These are phyloP conservation scores for Eupithecia centaureata DNA, from an alignment of 2,888 invertebrate genomes.

Conservation along the genomic window DNA sequence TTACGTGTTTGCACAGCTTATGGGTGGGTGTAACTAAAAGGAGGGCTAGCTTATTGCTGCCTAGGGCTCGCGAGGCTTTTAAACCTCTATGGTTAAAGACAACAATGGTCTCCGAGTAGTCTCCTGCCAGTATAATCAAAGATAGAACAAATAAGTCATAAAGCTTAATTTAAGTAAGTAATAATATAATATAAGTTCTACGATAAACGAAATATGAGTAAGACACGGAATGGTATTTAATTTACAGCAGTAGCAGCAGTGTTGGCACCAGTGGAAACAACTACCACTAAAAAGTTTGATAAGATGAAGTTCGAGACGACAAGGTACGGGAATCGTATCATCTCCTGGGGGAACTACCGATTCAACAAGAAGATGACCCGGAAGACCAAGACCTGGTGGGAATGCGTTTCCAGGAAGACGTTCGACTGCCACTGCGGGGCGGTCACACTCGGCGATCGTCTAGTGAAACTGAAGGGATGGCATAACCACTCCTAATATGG, in stretches of 20 bases:
- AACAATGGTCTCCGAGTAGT: no score
- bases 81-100: no score
- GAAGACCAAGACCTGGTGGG: slow-evolving; percentile 74
- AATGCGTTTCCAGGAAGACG: slow-evolving; percentile 68
- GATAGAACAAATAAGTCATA: not conserved
- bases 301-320: slow-evolving; percentile 65
- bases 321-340: slow-evolving; percentile 69
- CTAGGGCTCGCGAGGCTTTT: no score
- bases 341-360: slow-evolving; percentile 72
- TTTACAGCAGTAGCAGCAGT: slow-evolving; percentile 11
- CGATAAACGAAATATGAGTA: not conserved
- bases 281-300: slow-evolving; percentile 23
- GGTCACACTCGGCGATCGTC: slow-evolving; percentile 66
- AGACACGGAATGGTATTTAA: slow-evolving; percentile 1
- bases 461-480: slow-evolving; percentile 72
- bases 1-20: no score
- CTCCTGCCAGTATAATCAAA: no score
- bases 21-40: no score
- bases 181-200: no score
- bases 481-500: slow-evolving; percentile 61
- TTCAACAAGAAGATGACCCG: slow-evolving; percentile 70
- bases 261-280: slow-evolving; percentile 1
- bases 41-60: no score
- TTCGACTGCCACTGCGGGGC: slow-evolving; percentile 65
- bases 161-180: not conserved